A percentile compares a stretch with the other conserved stretches of the same genome.
Evolutionary conservation across 2,888 invertebrate genomes (phyloP).

Genomic region (Ceriagrion tenellum): DNA sequence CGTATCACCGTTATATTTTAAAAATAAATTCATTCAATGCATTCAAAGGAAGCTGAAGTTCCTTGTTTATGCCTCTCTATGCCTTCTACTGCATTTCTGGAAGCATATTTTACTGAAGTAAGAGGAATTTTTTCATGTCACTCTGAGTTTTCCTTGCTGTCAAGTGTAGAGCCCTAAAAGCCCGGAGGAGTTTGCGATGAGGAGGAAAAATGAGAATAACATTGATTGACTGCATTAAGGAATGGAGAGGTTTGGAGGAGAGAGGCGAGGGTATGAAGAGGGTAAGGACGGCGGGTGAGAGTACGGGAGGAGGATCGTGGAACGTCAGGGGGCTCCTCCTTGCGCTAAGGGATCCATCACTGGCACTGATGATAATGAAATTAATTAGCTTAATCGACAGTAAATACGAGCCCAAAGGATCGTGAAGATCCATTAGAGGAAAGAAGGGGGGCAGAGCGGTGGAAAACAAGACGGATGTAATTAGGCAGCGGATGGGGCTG

Average conservation of each 20-base stretch:
- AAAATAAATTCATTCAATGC: too few relatives aligned
- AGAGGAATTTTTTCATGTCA: background rate
- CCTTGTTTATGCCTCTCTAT: too few relatives aligned
- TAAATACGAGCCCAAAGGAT: conserved; percentile 70
- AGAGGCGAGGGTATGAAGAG: too few relatives aligned
- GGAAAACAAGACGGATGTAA: conserved; percentile 57
- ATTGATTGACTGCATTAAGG: conserved; percentile 38
- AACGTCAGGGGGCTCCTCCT: background rate
- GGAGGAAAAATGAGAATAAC: conserved; percentile 18
- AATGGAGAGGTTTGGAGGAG: background rate
- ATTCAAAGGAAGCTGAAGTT: too few relatives aligned
- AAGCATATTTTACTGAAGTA: background rate
- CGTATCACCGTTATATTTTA: too few relatives aligned
- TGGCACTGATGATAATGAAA: conserved; percentile 70
- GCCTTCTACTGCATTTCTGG: too few relatives aligned
- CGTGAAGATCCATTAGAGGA: conserved; percentile 65
- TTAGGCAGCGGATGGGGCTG: conserved; percentile 41
- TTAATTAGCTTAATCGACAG: conserved; percentile 72
- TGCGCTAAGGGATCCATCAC: conserved; percentile 50
- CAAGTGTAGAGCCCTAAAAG: background rate
- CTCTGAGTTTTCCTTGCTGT: background rate
- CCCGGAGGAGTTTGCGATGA: background rate
- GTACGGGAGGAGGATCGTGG: background rate
- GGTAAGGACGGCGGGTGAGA: background rate
- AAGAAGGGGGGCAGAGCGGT: conserved; percentile 40